Evolutionary conservation across 2,797 vertebrate genomes (phyloP).

Genomic region (Bradypodion pumilum): DNA sequence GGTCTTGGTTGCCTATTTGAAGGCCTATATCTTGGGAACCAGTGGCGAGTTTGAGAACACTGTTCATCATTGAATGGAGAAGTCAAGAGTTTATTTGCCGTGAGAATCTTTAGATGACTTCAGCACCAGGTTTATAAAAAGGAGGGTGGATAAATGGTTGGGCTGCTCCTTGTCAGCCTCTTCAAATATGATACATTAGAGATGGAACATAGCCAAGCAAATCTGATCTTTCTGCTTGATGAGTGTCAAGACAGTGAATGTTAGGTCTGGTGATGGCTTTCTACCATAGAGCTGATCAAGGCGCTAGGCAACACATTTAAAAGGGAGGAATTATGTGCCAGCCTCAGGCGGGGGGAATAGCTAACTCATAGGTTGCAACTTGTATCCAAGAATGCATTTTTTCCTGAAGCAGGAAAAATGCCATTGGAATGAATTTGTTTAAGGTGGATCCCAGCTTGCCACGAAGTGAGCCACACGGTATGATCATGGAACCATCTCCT

Average conservation of each 20-base stretch:
- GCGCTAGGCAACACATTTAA: not conserved
- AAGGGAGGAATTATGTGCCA: not conserved
- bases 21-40: not conserved
- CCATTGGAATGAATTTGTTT: no score
- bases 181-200: conserved; percentile 34
- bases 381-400: no score
- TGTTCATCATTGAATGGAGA: conserved; percentile 27
- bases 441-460: no score
- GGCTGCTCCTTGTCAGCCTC: not conserved
- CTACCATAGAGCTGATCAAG: not conserved
- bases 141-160: conserved; percentile 9
- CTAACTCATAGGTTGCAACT: no score
- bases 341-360: not conserved
- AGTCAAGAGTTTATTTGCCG: conserved; percentile 23
- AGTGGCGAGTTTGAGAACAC: conserved; percentile 26
- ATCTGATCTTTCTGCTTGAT: not conserved
- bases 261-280: not conserved
- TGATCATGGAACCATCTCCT: no score
- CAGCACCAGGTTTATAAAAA: conserved; percentile 8
- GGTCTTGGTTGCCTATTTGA: conserved; percentile 4
- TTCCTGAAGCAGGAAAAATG: no score
- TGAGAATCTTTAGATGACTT: not conserved
- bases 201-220: no score
- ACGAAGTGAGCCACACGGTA: no score
- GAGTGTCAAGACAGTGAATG: not conserved